Evolutionary conservation across 1,140 invertebrate species (phyloP), one percentile per base, ranked within the genome.

Genomic region (Gonioctena quinquepunctata): DNA sequence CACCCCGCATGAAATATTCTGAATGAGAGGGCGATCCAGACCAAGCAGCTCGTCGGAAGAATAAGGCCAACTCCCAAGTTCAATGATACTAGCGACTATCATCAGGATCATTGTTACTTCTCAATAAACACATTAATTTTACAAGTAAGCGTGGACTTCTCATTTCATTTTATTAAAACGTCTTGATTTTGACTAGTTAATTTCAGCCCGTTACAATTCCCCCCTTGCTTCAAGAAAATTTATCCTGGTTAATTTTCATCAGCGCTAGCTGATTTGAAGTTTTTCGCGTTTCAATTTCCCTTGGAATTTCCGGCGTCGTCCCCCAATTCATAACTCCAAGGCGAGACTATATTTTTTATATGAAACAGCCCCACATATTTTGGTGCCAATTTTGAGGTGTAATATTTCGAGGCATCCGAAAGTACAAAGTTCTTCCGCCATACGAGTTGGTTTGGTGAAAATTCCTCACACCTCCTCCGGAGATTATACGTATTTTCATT

Each of bases 341-440:
- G 66, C 2, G 66, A 68, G 5, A 67, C 11, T 48, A 6, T 48
- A 22, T 68, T 68, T 7, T 7, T 27, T 5, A 68, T 48, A 27
- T 25, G 8, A 19, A 28, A 69, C n/a, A 59, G 67, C 21, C 67
- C 67, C 7, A 63, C 2, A 25, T 42, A 69, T 52, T 42, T 69
- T 2, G 67, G 57, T 59, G 42, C 67, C 18, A 69, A 21, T 21
- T 69, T 69, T 3, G 22, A 16, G 0, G 59, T 21, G 22, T 60
- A 63, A 54, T 52, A 27, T 63, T 69, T 49, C 6, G 13, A 16
- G 18, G 67, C 67, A 56, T 69, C 48, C 16, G 67, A 69, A 4
- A 69, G 18, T 49, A 56, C 57, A 63, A 62, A 62, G 16, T 69
- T 63, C 18, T 57, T 62, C 33, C 60, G 3, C 11, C 16, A 50